Evolutionary conservation across 2,888 invertebrate genomes (phyloP), one percentile per base, ranked within the genome.

Genomic region (Pycnomerus fuliginosus): DNA sequence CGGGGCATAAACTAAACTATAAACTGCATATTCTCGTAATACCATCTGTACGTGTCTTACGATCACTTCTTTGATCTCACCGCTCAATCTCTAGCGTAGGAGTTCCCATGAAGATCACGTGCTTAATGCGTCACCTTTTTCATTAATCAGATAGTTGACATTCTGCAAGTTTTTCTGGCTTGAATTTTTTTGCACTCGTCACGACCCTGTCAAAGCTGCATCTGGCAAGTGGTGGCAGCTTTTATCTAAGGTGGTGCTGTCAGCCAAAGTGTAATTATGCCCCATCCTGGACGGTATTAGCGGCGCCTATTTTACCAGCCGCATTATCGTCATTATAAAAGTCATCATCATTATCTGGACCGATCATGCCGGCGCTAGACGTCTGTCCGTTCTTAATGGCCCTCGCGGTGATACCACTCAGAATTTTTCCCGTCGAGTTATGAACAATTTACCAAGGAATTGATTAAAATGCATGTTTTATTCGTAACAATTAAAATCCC

Each of bases 331-430:
- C 67, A 70, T 70, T 68, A 69, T 70, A 69, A 68, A 68, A 69
- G 70, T 71, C 71, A 70, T 69, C 68, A 70, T 71, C 70, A 71
- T 71, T 71, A 71, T 66, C 64, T 62, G 63, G 60, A 58, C 64
- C 58, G 67, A 67, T n/a, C n/a, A n/a, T n/a, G n/a, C n/a, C n/a
- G n/a, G n/a, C n/a, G n/a, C n/a, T n/a, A n/a, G n/a, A n/a, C n/a
- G n/a, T n/a, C n/a, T n/a, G n/a, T n/a, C n/a, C n/a, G n/a, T n/a
- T n/a, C n/a, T n/a, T n/a, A n/a, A n/a, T n/a, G n/a, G n/a, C n/a
- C n/a, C n/a, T n/a, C n/a, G n/a, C n/a, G n/a, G n/a, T n/a, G n/a
- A n/a, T n/a, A n/a, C n/a, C n/a, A n/a, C n/a, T n/a, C n/a, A n/a
- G n/a, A n/a, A n/a, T n/a, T n/a, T n/a, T n/a, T n/a, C n/a, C n/a